These are phyloP conservation scores for Notothenia coriiceps DNA, from an alignment of 2,113 vertebrate genomes.

Conservation along the genomic window DNA sequence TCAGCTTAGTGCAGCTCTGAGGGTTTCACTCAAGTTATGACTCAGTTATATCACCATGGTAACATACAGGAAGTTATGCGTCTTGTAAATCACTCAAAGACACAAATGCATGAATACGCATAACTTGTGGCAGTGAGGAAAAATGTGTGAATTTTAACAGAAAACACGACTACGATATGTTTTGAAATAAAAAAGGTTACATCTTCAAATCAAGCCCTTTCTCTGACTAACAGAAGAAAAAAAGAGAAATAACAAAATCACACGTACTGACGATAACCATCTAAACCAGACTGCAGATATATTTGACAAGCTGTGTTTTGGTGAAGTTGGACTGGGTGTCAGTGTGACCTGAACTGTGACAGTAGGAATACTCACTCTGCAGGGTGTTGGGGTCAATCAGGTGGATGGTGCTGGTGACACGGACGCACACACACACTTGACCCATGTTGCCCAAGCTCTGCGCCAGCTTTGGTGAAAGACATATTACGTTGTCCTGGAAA, in stretches of 20 bases:
- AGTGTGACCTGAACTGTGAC: neutral
- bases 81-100: neutral
- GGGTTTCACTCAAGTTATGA: conserved; percentile 1
- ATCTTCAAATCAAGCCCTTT: neutral
- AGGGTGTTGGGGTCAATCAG: conserved; percentile 94
- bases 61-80: neutral
- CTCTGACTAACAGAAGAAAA: too few species aligned
- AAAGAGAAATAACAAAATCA: too few species aligned
- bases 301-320: too few species aligned
- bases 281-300: too few species aligned
- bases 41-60: neutral
- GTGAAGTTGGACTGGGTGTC: too few species aligned
- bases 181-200: too few species aligned
- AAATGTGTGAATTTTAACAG: neutral
- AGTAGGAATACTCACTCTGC: conserved; percentile 88
- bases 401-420: conserved; percentile 93
- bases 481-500: conserved; percentile 94
- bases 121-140: neutral
- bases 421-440: conserved; percentile 94
- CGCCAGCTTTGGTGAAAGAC: conserved; percentile 93
- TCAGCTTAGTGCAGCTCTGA: conserved; percentile 18
- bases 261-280: too few species aligned
- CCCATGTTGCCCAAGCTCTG: conserved; percentile 97
- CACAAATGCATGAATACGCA: neutral
- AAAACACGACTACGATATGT: neutral